Percentiles rank a stretch among this genome's conserved stretches.
These are phyloP conservation scores for Amaurobius ferox DNA, from an alignment of 2,888 invertebrate genomes.

Conservation along the genomic window DNA sequence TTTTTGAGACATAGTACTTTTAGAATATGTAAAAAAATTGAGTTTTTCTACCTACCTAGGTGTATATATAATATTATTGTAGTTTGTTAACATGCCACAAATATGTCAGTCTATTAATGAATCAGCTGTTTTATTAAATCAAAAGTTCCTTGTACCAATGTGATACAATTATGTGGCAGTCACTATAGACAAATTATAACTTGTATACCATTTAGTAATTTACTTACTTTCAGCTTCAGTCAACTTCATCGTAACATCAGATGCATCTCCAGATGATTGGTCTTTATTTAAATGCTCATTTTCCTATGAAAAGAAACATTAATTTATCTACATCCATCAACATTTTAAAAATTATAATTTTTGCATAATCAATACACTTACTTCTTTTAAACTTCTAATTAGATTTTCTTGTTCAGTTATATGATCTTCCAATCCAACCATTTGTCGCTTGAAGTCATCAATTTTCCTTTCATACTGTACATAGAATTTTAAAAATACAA, in stretches of 20 bases:
- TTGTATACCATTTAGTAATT: no score
- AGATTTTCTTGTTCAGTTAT: slow-evolving; percentile 78
- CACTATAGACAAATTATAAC: no score
- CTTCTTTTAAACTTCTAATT: slow-evolving; percentile 61
- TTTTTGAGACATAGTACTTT: no score
- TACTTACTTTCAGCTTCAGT: slow-evolving; percentile 77
- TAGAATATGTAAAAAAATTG: no score
- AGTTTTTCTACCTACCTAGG: no score
- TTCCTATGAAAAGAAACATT: slow-evolving; percentile 78
- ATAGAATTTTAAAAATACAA: not conserved
- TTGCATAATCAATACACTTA: slow-evolving; percentile 30
- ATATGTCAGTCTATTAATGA: no score
- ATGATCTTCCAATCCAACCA: slow-evolving; percentile 80
- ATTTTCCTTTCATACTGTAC: slow-evolving; percentile 79
- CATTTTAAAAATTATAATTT: not conserved
- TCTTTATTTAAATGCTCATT: slow-evolving; percentile 79
- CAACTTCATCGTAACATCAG: slow-evolving; percentile 80
- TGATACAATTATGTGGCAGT: no score
- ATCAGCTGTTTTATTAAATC: no score
- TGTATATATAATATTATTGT: no score
- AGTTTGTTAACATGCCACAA: no score
- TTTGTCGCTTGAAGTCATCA: slow-evolving; percentile 79
- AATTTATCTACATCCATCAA: not conserved
- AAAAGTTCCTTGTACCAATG: no score
- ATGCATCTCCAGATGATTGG: slow-evolving; percentile 80